A percentile compares a stretch with the other conserved stretches of the same genome.
Evolutionary conservation across 2,113 vertebrate genomes (phyloP).

Genomic region (Condylura cristata): DNA sequence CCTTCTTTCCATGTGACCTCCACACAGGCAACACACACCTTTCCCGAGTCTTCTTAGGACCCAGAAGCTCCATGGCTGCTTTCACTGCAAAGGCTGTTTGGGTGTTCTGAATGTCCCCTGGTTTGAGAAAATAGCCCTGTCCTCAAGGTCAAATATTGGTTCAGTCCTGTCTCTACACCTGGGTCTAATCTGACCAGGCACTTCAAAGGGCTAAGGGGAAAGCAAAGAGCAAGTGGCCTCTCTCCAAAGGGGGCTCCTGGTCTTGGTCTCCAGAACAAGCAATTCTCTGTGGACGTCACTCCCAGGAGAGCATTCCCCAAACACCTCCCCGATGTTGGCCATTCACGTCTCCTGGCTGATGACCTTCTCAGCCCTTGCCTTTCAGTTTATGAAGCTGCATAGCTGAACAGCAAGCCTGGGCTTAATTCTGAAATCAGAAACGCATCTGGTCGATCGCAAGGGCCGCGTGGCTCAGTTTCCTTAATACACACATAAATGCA

Average conservation of each 20-base stretch:
- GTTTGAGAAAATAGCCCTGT: too few relatives aligned
- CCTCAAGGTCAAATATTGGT: neutral
- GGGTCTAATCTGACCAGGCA: too few relatives aligned
- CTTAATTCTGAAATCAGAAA: neutral
- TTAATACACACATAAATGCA: neutral
- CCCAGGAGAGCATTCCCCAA: neutral
- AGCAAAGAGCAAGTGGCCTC: rapidly evolving
- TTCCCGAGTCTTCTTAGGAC: neutral
- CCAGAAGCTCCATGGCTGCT: constrained; percentile 67
- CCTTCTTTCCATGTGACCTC: rapidly evolving
- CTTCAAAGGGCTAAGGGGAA: neutral
- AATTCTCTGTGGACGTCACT: rapidly evolving
- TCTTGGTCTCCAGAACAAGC: too few relatives aligned
- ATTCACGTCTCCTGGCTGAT: rapidly evolving
- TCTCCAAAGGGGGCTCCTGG: neutral
- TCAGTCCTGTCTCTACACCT: too few relatives aligned
- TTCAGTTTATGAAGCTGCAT: too few relatives aligned
- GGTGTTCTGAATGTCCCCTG: constrained; percentile 74
- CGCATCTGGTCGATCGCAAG: neutral
- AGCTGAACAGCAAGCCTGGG: neutral
- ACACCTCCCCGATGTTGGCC: rapidly evolving
- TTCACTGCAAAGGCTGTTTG: constrained; percentile 74
- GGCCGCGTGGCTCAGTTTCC: neutral
- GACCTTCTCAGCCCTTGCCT: too few relatives aligned
- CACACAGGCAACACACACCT: rapidly evolving